Conservation (phyloP, 1,140 invertebrate genomes). For the Neuroterus valhalla region DNA sequence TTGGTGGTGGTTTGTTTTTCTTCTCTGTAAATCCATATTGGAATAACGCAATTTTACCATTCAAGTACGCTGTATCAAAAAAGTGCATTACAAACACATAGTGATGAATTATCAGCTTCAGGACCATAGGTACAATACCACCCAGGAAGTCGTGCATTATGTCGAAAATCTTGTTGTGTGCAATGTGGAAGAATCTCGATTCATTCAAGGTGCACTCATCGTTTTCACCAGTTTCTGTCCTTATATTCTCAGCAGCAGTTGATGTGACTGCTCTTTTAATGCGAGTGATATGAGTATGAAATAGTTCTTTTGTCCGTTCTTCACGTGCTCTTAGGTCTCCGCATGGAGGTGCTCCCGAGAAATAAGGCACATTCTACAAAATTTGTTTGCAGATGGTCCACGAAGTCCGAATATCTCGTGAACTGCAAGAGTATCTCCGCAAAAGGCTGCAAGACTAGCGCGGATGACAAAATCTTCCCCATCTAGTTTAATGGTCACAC, state of each 20-base stretch:
- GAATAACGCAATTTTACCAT: slow-evolving; percentile 46
- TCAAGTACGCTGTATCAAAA: slow-evolving; percentile 45
- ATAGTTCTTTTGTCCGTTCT: not conserved
- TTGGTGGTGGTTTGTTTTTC: slow-evolving; percentile 55
- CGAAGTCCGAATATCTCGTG: slow-evolving; percentile 44
- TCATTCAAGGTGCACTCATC: slow-evolving; percentile 31
- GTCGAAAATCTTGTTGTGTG: slow-evolving; percentile 45
- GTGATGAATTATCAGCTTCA: slow-evolving; percentile 41
- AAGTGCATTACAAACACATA: slow-evolving; percentile 32
- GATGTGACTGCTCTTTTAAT: not conserved
- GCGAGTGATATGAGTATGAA: not conserved
- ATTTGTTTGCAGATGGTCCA: slow-evolving; percentile 34
- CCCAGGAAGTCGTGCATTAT: slow-evolving; percentile 50
- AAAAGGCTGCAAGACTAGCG: slow-evolving; percentile 40
- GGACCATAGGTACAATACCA: slow-evolving; percentile 48
- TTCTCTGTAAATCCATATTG: slow-evolving; percentile 51
- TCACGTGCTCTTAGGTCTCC: slow-evolving; percentile 1
- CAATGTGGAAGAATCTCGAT: slow-evolving; percentile 43
- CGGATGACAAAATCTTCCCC: slow-evolving; percentile 35
- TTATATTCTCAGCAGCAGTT: not conserved
- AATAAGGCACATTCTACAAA: slow-evolving; percentile 41
- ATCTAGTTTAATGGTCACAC: slow-evolving; percentile 15
- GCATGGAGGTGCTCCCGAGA: slow-evolving; percentile 32
- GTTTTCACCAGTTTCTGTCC: slow-evolving; percentile 28
- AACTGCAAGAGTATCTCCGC: slow-evolving; percentile 46